phyloP scores from a whole-genome alignment of 2,888 invertebrate genomes.

The Stenodera caucasica region DNA sequence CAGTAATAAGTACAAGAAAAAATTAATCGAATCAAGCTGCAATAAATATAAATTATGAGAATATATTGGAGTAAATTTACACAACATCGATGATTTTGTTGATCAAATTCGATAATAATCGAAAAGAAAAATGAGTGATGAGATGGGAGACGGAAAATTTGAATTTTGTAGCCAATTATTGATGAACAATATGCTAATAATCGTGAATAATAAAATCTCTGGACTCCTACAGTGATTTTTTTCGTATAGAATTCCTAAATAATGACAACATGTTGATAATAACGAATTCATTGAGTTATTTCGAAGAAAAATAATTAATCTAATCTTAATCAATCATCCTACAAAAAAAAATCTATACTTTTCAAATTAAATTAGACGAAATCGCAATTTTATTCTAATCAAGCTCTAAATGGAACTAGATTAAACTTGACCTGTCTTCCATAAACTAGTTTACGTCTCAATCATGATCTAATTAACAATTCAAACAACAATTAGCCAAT shows the following conservation, averaged over 20 bases:
- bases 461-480: constrained; percentile 2
- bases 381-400: too few relatives aligned
- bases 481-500: neutral
- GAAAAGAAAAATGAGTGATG: neutral
- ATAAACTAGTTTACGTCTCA: constrained; percentile 1
- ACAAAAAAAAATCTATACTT: too few relatives aligned
- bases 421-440: neutral
- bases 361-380: too few relatives aligned
- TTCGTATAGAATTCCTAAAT: neutral
- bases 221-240: neutral
- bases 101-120: neutral
- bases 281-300: neutral
- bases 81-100: too few relatives aligned
- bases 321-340: too few relatives aligned
- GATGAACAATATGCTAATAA: neutral
- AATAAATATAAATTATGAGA: too few relatives aligned
- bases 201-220: neutral
- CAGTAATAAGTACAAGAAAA: too few relatives aligned
- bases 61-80: too few relatives aligned
- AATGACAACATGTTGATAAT: neutral
- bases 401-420: neutral
- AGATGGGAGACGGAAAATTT: neutral
- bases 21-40: too few relatives aligned
- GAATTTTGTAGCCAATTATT: neutral
- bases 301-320: neutral